These are phyloP conservation scores for Drosophila mojavensis DNA, from an alignment of 1,140 invertebrate species.

Conservation along the genomic window DNA sequence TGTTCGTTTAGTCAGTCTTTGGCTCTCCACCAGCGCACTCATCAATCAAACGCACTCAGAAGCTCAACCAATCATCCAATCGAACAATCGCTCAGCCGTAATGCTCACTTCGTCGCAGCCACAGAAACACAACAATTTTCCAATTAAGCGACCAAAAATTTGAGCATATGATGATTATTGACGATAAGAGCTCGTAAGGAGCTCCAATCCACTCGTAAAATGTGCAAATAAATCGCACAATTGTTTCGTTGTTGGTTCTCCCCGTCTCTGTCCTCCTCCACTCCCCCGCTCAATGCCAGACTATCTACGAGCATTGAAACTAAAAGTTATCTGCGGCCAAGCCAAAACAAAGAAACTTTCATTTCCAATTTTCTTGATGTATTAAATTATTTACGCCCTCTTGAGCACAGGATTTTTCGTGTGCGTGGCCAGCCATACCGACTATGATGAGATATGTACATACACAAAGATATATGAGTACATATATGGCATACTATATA, in stretches of 20 bases:
- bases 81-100: constrained; percentile 73
- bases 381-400: constrained; percentile 83
- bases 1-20: constrained; percentile 27
- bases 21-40: constrained; percentile 24
- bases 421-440: constrained; percentile 22
- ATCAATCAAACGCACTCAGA: constrained; percentile 68
- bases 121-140: constrained; percentile 77
- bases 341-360: constrained; percentile 80
- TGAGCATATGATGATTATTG: constrained; percentile 83
- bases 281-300: neutral
- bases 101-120: constrained; percentile 29
- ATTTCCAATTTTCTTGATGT: constrained; percentile 83
- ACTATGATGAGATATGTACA: neutral
- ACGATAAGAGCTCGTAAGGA: constrained; percentile 67
- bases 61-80: constrained; percentile 55
- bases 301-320: constrained; percentile 61
- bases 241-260: constrained; percentile 43
- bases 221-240: constrained; percentile 80
- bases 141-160: constrained; percentile 83
- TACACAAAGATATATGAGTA: no score
- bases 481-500: no score
- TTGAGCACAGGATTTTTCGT: constrained; percentile 65
- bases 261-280: neutral
- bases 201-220: constrained; percentile 51
- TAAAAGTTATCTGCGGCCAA: constrained; percentile 77